phyloP scores from a whole-genome alignment of 2,888 invertebrate genomes.

The Thymelicus acteon region DNA sequence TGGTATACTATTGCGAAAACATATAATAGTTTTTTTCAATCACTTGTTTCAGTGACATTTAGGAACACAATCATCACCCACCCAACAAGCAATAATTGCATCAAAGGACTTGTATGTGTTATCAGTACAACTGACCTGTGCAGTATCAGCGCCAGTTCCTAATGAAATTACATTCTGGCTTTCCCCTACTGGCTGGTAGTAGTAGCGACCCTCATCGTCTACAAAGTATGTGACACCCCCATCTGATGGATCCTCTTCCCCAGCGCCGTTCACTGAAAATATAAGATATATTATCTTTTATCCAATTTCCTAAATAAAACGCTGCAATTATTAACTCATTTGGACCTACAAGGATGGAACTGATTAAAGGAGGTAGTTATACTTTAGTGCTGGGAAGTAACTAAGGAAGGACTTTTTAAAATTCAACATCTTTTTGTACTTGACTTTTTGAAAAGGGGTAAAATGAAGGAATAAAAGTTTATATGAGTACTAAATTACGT shows the following conservation, averaged over 20 bases:
- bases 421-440: too few relatives aligned
- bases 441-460: too few relatives aligned
- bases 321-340: too few relatives aligned
- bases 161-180: conserved; percentile 87
- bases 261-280: conserved; percentile 43
- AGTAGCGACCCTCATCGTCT: conserved; percentile 92
- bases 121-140: conserved; percentile 54
- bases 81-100: conserved; percentile 16
- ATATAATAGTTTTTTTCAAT: background rate
- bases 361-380: too few relatives aligned
- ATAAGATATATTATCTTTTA: background rate
- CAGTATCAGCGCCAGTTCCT: conserved; percentile 72
- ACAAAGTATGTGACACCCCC: conserved; percentile 89
- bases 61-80: background rate
- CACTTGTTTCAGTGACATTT: background rate
- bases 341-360: too few relatives aligned
- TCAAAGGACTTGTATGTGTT: too few relatives aligned
- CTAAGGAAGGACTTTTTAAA: too few relatives aligned
- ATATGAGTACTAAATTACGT: too few relatives aligned
- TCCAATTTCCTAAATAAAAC: too few relatives aligned
- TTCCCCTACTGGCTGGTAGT: conserved; percentile 89
- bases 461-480: too few relatives aligned
- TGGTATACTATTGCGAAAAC: too few relatives aligned
- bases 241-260: conserved; percentile 59
- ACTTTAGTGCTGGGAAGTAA: too few relatives aligned